Base-by-base conservation (phyloP, 2,797 vertebrate genomes). In the Ptychobarbus kaznakovi region DNA sequence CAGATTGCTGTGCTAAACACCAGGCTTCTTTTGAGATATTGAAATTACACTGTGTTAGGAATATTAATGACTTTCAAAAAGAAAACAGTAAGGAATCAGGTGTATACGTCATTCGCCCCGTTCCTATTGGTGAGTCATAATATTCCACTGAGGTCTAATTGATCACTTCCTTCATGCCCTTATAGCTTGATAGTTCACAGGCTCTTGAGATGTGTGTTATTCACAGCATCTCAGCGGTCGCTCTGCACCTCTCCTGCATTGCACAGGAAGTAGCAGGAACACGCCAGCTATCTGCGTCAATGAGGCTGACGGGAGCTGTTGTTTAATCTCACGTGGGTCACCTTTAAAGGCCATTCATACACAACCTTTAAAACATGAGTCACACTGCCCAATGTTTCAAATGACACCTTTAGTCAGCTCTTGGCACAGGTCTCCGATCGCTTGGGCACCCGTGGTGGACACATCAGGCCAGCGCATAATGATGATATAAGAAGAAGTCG, bases 331-430 rank as follows among this genome's bases (percentile, higher is more conserved):
- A 79, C 63, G 13, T 35, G 76, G 82, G 75, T 69, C 75, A 86
- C 69, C 68, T 87, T 83, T 80, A 88, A 90, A 83, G 77, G 51
- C 81, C 79, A 87, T 86, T 87, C 68, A 82, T 20, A 70, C 35
- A 38, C 46, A 86, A 85, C 87, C 86, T 89, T 88, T 86, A 86
- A 81, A 72, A 78, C 25, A 85, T 90, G 86, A 86, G 68, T 88
- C 89, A 88, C 44, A 82, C 75, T 75, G 76, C 42, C 56, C 70
- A 78, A 58, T 38, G 73, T 42, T 72, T 87, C 84, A 66, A 81
- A 70, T 61, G 53, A 76, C 84, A 84, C 38, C 78, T 88, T 90
- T 84, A 84, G 81, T 84, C 86, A 84, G 86, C 81, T 83, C 85
- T 80, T 87, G 80, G 85, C 80, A 77, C 40, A 80, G 46, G 75